A percentile compares a stretch with the other conserved stretches of the same genome.
Evolutionary conservation across 1,140 invertebrate genomes (phyloP).

Genomic region (Chironomus tepperi): DNA sequence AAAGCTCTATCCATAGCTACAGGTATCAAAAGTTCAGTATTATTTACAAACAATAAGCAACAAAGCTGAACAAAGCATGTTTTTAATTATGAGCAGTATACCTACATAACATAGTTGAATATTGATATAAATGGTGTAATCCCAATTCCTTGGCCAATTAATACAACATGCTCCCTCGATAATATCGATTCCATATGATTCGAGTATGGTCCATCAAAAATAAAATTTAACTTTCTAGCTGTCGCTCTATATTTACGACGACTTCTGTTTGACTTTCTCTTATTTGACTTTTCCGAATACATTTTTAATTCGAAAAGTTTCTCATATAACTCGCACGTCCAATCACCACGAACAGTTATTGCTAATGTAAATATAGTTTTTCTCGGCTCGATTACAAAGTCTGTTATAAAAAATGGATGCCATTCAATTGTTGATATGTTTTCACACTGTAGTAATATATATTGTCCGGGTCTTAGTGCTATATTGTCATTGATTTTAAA

Average conservation of each 20-base stretch:
- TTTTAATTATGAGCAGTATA: neutral
- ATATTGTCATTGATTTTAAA: neutral
- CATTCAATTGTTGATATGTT: neutral
- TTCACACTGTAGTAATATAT: neutral
- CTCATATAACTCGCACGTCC: neutral
- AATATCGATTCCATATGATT: neutral
- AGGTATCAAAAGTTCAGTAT: no score
- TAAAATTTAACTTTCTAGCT: neutral
- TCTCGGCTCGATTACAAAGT: neutral
- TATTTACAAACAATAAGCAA: no score
- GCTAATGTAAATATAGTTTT: neutral
- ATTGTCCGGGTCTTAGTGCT: neutral
- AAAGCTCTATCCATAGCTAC: no score
- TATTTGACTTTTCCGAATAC: neutral
- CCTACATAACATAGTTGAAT: constrained; percentile 8
- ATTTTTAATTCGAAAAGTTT: neutral
- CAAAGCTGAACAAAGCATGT: neutral
- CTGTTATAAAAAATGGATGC: constrained; percentile 13
- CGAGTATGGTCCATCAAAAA: neutral
- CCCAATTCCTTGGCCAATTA: neutral
- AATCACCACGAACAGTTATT: neutral
- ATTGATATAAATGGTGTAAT: neutral
- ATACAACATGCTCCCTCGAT: neutral
- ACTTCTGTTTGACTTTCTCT: neutral
- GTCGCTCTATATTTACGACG: neutral